A percentile compares a stretch with the other conserved stretches of the same genome.
These are phyloP conservation scores for Genyomyrus donnyi DNA, from an alignment of 2,113 vertebrate genomes.

Conservation along the genomic window DNA sequence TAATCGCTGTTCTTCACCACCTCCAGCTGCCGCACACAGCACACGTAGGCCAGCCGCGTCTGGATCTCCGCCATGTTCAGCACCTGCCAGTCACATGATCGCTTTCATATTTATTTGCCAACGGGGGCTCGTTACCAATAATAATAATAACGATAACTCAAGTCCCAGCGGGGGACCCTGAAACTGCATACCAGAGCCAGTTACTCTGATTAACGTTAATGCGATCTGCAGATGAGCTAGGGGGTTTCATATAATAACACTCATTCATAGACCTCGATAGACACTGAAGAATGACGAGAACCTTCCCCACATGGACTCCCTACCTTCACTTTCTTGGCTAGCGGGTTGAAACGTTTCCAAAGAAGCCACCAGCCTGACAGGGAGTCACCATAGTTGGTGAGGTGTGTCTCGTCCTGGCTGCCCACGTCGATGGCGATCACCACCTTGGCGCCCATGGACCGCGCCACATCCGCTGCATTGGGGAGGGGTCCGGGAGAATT, in stretches of 20 bases:
- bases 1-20: constrained; percentile 85
- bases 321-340: constrained; percentile 87
- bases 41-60: constrained; percentile 86
- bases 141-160: neutral
- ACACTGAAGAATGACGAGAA: neutral
- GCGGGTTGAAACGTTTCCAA: constrained; percentile 91
- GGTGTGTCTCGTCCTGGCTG: constrained; percentile 86
- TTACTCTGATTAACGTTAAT: neutral
- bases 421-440: constrained; percentile 90
- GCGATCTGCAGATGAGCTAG: neutral
- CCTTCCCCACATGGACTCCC: constrained; percentile 1
- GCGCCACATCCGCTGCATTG: constrained; percentile 79
- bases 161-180: neutral
- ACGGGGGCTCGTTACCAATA: neutral
- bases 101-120: neutral
- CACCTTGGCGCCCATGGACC: constrained; percentile 90
- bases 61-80: constrained; percentile 96
- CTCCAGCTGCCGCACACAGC: constrained; percentile 90
- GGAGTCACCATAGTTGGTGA: constrained; percentile 87
- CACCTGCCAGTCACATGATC: constrained; percentile 60
- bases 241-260: neutral
- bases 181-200: neutral
- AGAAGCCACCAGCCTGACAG: constrained; percentile 95
- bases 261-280: neutral
- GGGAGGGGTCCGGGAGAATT: neutral